Conservation (phyloP, 1,140 invertebrate genomes). For the Anthonomus grandis region DNA sequence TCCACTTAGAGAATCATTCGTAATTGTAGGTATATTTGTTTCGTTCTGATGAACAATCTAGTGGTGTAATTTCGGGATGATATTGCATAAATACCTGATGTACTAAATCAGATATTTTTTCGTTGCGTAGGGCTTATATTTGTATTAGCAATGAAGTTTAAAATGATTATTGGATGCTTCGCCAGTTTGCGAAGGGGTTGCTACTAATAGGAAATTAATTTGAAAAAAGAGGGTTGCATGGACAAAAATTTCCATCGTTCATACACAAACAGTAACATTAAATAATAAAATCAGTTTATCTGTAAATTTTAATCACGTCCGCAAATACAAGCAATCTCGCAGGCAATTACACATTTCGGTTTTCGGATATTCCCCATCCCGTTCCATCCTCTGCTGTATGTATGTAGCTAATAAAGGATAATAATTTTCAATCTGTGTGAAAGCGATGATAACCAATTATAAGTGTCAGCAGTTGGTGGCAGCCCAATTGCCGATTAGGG, state of each 20-base stretch:
- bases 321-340: background rate
- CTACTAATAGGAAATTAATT: too few species aligned
- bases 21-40: slow-evolving; percentile 16
- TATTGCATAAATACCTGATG: too few species aligned
- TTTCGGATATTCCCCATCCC: slow-evolving; percentile 10
- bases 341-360: background rate
- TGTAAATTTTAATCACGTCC: background rate
- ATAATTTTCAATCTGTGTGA: slow-evolving; percentile 20
- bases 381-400: too few species aligned
- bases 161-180: too few species aligned
- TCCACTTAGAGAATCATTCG: slow-evolving; percentile 24
- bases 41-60: slow-evolving; percentile 19
- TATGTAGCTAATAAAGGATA: slow-evolving; percentile 25
- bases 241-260: too few species aligned
- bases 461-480: slow-evolving; percentile 31
- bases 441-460: slow-evolving; percentile 27
- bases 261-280: too few species aligned
- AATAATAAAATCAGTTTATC: background rate
- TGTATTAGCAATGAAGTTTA: too few species aligned
- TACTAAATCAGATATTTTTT: too few species aligned
- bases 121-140: too few species aligned
- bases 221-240: too few species aligned
- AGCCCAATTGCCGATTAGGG: slow-evolving; percentile 28
- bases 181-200: too few species aligned
- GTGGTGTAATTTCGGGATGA: too few species aligned